Base-by-base conservation (phyloP, 2,797 vertebrate species). In the Streptopelia turtur region DNA sequence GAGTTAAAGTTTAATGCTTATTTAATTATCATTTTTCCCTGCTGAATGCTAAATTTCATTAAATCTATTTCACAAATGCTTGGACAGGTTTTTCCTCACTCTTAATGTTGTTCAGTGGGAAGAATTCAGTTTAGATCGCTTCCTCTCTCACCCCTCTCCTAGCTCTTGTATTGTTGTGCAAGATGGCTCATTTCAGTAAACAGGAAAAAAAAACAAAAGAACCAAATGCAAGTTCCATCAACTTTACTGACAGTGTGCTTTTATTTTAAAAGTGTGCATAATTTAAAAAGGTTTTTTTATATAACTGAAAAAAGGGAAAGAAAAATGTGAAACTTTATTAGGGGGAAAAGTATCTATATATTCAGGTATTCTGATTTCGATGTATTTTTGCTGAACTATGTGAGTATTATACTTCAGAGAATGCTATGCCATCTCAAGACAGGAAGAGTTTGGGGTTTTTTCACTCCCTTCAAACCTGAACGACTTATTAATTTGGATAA, bases 41-140 rank as follows among this genome's bases (percentile, higher is more conserved):
- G 92, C 63, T 97, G 93, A 96, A 97, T 94, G 88, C 87, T 94
- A 91, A 61, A 94, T 90, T 37, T 92, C 88, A 92, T 97, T 95
- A 83, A 93, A 94, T 94, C 64, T 90, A 50, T 92, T 96, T 97
- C 96, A 94, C 83, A 90, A 97, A 79, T 49, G 30, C 33, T 92
- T 71, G n/a, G 80, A 56, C 7, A 61, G 20, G 14, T 47, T 89
- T 83, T 83, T 81, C 11, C 16, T 83, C 68, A 49, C 33, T 65
- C 30, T 75, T 70, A 47, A 47, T 53, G 37, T 85, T 66, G 35
- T 49, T 66, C 77, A 69, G 14, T 16, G 33, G 24, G 63, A 93
- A 81, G 52, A 86, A 90, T 95, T 33, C 55, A 22, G 23, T 63
- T 61, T 30, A 61, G 31, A 33, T 33, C 59, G 30, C 43, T 69